Evolutionary conservation across 37 sponge, comb jelly and placozoan species (phyloP).

Genomic region (Axinella damicornis): DNA sequence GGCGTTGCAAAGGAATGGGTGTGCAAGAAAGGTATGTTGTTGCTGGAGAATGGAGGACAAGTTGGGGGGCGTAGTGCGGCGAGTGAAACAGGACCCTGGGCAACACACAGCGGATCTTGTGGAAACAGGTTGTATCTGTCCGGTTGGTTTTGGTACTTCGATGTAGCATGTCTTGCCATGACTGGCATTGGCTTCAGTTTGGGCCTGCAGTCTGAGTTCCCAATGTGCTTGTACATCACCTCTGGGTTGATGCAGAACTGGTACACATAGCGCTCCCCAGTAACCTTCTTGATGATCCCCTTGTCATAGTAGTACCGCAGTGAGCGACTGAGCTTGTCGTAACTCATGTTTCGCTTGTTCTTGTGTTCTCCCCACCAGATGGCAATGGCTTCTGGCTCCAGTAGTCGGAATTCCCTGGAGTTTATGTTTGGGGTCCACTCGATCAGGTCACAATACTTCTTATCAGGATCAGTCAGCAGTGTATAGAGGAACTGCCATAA

Average conservation of each 20-base stretch:
- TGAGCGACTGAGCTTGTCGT: conserved; percentile 89
- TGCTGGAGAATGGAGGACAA: too few relatives aligned
- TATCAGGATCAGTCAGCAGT: conserved; percentile 60
- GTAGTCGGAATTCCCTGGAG: conserved; percentile 73
- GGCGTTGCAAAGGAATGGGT: too few relatives aligned
- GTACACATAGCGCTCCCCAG: conserved; percentile 86
- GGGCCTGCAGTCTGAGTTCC: conserved; percentile 69
- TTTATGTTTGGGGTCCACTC: conserved; percentile 65
- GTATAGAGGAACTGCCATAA: conserved; percentile 91
- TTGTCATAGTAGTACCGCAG: conserved; percentile 91
- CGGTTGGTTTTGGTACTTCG: conserved; percentile 1
- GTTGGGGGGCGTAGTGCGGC: not conserved
- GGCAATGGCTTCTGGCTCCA: conserved; percentile 90
- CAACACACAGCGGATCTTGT: conserved; percentile 15
- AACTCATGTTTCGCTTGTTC: conserved; percentile 88
- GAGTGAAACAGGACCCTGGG: conserved; percentile 29
- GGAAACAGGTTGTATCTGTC: not conserved
- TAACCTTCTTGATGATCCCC: conserved; percentile 83
- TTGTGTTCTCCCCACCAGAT: conserved; percentile 92
- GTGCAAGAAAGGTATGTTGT: too few relatives aligned
- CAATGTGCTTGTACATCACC: conserved; percentile 75
- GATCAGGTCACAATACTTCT: conserved; percentile 67
- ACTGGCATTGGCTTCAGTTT: conserved; percentile 77
- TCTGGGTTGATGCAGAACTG: conserved; percentile 82
- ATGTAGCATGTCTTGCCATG: conserved; percentile 34